These are phyloP conservation scores for Spatula clypeata DNA, from an alignment of 2,797 vertebrate species.

Conservation along the genomic window DNA sequence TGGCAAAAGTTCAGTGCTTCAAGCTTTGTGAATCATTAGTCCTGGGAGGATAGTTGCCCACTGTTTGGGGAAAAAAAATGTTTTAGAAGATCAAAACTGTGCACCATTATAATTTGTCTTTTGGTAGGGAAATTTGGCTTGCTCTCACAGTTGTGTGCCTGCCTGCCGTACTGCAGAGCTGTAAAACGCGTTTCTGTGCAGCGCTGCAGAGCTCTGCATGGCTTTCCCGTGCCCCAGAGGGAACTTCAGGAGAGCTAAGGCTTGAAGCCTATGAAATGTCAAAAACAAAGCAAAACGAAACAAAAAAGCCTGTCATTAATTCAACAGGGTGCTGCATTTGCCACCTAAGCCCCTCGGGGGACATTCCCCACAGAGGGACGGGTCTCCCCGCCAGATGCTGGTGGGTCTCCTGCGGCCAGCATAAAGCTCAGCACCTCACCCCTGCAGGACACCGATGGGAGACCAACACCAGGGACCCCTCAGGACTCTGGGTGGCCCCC, in stretches of 20 bases:
- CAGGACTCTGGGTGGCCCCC: background rate
- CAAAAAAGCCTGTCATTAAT: background rate
- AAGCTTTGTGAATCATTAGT: constrained; percentile 3
- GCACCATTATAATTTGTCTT: constrained; percentile 19
- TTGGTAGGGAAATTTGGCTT: background rate
- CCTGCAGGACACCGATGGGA: background rate
- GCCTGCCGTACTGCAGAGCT: background rate
- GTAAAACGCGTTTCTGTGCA: background rate
- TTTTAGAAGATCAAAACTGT: constrained; percentile 45
- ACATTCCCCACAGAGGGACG: rapidly evolving
- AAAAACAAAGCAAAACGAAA: background rate
- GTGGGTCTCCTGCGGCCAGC: background rate
- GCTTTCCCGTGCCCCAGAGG: background rate
- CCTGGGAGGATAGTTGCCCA: constrained; percentile 15
- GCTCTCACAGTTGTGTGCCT: background rate
- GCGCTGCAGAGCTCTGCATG: background rate
- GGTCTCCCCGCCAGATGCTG: background rate
- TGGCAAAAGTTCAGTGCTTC: constrained; percentile 60
- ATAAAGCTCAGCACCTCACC: no score
- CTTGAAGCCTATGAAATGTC: constrained; percentile 17
- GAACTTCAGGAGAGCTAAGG: background rate
- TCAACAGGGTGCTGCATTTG: background rate
- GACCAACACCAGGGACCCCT: no score
- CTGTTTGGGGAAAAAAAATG: background rate
- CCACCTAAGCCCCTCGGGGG: rapidly evolving